Conservation (phyloP, 1,140 invertebrate genomes). For the Eueides isabella region DNA sequence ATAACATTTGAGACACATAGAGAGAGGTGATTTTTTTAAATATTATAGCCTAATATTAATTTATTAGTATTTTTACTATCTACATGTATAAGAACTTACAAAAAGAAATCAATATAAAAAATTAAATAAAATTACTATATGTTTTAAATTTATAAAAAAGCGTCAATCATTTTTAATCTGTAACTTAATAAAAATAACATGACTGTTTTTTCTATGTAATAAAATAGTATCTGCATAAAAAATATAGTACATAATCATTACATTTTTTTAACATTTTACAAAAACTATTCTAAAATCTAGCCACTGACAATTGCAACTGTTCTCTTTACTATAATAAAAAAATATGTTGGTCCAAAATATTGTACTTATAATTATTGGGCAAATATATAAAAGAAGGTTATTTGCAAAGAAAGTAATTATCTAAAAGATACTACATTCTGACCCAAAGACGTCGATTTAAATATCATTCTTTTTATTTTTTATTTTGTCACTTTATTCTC, state of each 20-base stretch:
- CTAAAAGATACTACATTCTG: not conserved
- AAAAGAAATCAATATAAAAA: no score
- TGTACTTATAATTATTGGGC: slow-evolving; percentile 6
- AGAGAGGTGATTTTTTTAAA: not conserved
- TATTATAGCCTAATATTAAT: not conserved
- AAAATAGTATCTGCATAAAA: not conserved
- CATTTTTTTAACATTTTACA: not conserved
- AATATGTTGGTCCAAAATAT: not conserved
- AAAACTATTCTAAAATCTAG: not conserved
- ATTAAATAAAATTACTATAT: not conserved
- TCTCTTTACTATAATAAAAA: not conserved
- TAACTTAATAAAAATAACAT: not conserved
- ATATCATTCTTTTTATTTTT: not conserved
- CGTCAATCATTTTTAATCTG: not conserved
- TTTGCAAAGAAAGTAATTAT: not conserved
- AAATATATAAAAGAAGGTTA: not conserved
- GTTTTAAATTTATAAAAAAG: not conserved
- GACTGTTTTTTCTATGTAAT: not conserved
- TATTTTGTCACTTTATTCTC: no score
- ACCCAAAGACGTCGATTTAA: not conserved
- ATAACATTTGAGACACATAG: not conserved
- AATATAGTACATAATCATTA: not conserved
- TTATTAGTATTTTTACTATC: not conserved
- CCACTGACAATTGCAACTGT: slow-evolving; percentile 1
- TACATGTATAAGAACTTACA: not conserved